Base-by-base conservation (phyloP, 2,113 vertebrate genomes). In the Eudyptes chrysolophus region DNA sequence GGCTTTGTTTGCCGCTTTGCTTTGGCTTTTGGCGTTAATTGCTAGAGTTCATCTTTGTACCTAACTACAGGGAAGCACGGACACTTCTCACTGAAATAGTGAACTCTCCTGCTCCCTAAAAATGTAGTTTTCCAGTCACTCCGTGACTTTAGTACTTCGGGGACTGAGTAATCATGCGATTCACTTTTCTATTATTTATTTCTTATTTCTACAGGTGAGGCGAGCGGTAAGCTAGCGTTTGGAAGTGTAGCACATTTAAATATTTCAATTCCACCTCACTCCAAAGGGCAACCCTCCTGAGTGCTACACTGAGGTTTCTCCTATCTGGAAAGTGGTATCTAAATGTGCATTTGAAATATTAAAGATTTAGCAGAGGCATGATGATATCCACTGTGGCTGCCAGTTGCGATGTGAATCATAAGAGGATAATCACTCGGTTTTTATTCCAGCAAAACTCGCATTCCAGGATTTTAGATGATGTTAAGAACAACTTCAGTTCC, bases 381-480 rank as follows among this genome's bases (percentile, higher is more conserved):
- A 21, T 3, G 55, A 13, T 20, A 8, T 16, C 54, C 21, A 7
- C 44, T 25, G 20, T 6, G 55, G 14, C 81, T 60, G 48, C 3
- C 21, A 2, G 64, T 1, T 7, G 60, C 18, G 85, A 14, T 38
- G 77, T 11, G 88, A 79, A 18, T 30, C 46, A 0, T 5, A 44
- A 58, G 60, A 40, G 64, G 30, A 6, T 3, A 20, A 55, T 9
- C 1, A 25, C 12, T 36, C 0, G 0, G 9, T 7, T 68, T 84
- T 91, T 6, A 9, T 38, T 48, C 32, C 29, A 34, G 57, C 7
- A 44, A 25, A 48, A 27, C 44, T 34, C 3, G 0, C 25, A 1
- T 54, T 36, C 55, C 46, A 12, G 46, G 51, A 44, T 58, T 75
- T 82, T 6, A 24, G 75, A 5, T 8, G 38, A 16, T 0, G 3